Base-by-base conservation (phyloP, 2,888 invertebrate species). In the Meliscaeva auricollis region DNA sequence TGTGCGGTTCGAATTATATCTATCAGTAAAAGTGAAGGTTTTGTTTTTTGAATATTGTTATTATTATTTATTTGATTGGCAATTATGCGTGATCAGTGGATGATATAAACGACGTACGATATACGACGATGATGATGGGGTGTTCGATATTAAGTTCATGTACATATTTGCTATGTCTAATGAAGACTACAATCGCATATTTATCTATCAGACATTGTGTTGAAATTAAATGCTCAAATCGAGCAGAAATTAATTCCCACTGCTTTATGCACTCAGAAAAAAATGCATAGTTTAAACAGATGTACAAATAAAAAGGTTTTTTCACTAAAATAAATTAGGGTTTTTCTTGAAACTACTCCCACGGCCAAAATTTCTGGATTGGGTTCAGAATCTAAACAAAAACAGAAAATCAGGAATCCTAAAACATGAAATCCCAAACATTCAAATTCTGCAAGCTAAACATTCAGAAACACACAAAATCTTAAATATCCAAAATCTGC, bases 61-160 rank as follows among this genome's bases (percentile, higher is more conserved):
- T 46, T 35, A 35, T 50, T 72, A 46, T 69, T 35, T 62, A 56
- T 69, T 56, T 69, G 64, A 50, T 74, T 70, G 79, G 26, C 74
- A 83, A 83, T 79, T 83, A 78, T 78, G 66, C 58, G 58, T 72
- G 78, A 68, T 78, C 66, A 69, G 68, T 9, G 56, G 83, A 78
- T 83, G 83, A 78, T 54, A 83, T 69, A 80, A 73, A 17, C 64
- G 50, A 17, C 48, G 26, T 4, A 26, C 26, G 4, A 26, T 26
- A 26, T 26, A 26, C 26, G 46, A 30, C 52, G 20, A 35, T 35
- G 13, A 13, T 5, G 32, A 17, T 15, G 35, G 56, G 56, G 4
- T 56, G 6, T 35, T 17, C 20, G 38, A n/a, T 20, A 35, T 32
- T 50, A 68, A 32, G 20, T 35, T 56, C 20, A 48, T 15, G 15